Conservation (phyloP, 2,113 vertebrate genomes). For the Australoheros scitulus region DNA sequence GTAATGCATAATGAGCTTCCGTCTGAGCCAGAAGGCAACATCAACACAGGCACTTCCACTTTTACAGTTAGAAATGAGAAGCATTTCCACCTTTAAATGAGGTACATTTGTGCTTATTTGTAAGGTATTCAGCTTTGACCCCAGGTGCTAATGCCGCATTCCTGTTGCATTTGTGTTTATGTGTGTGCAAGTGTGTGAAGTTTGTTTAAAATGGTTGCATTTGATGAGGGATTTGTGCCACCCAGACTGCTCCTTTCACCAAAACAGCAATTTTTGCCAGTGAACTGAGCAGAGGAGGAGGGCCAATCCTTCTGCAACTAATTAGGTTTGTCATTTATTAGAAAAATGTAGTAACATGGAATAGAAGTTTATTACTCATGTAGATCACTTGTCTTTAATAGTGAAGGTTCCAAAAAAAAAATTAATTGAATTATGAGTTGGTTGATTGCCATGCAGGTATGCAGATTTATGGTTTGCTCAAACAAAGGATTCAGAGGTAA, state of each 20-base stretch:
- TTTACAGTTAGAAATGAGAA: constrained; percentile 23
- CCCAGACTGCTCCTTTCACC: constrained; percentile 37
- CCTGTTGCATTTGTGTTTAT: constrained; percentile 2
- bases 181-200: not conserved
- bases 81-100: constrained; percentile 29
- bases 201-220: constrained; percentile 17
- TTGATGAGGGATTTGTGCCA: constrained; percentile 40
- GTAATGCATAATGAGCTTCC: not conserved
- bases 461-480: constrained; percentile 34
- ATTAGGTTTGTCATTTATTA: constrained; percentile 6
- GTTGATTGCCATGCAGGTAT: constrained; percentile 27
- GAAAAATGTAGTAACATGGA: not conserved
- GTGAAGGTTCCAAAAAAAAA: not conserved
- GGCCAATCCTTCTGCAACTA: not conserved
- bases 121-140: constrained; percentile 25
- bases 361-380: not conserved
- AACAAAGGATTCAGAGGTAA: constrained; percentile 38
- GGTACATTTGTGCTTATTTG: constrained; percentile 32
- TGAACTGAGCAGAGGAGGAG: not conserved
- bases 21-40: not conserved
- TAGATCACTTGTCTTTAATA: constrained; percentile 9
- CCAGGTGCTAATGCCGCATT: constrained; percentile 42
- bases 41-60: not conserved
- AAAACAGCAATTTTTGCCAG: constrained; percentile 39
- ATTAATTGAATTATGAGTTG: constrained; percentile 41